These are phyloP conservation scores for Spheniscus humboldti DNA, from an alignment of 2,797 vertebrate genomes.

Conservation along the genomic window DNA sequence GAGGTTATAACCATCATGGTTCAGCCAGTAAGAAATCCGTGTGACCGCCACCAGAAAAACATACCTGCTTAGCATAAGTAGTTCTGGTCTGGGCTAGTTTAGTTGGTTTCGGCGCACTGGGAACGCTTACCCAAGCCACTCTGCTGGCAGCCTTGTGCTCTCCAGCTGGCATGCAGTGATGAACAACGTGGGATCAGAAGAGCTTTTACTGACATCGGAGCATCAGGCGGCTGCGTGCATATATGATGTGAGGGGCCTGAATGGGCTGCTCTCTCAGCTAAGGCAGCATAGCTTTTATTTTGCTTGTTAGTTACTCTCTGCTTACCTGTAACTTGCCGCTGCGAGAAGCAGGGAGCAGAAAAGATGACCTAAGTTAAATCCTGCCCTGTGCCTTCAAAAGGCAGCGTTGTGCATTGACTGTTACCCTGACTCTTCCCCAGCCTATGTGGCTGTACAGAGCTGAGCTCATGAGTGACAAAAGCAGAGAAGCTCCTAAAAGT, in stretches of 20 bases:
- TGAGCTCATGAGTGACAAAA: neutral
- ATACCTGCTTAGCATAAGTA: neutral
- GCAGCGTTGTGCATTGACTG: neutral
- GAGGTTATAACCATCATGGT: neutral
- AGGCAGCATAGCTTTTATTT: neutral
- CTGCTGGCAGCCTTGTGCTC: neutral
- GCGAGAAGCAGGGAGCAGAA: neutral
- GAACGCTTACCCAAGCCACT: neutral
- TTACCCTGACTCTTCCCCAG: neutral
- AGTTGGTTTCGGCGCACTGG: fast-evolving
- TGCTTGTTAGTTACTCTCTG: neutral
- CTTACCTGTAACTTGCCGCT: neutral
- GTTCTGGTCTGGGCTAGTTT: neutral
- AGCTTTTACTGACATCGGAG: neutral
- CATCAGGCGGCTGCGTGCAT: neutral
- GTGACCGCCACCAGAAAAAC: neutral
- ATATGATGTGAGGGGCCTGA: neutral
- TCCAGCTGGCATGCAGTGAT: neutral
- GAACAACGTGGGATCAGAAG: neutral
- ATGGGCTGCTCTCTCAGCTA: neutral
- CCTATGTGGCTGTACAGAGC: neutral
- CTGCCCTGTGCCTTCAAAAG: neutral
- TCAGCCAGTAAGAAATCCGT: neutral
- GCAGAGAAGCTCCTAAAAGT: neutral
- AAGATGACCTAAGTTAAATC: neutral